Evolutionary conservation across 2,888 invertebrate species (phyloP).

Genomic region (Branchipolynoe longqiensis): DNA sequence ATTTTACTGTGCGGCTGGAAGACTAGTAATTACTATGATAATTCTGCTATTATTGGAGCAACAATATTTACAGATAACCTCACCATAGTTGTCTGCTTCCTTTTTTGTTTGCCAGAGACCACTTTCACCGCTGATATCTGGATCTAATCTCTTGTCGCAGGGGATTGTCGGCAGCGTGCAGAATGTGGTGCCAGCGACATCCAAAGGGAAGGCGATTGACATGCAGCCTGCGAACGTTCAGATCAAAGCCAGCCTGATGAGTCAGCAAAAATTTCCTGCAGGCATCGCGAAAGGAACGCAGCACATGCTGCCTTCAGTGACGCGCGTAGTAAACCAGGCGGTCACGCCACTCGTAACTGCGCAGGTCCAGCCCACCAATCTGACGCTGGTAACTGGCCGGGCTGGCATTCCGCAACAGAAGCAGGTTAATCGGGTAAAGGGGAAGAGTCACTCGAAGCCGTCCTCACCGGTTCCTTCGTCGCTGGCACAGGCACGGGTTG

Average conservation of each 20-base stretch:
- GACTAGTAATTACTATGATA: no score
- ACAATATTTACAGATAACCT: no score
- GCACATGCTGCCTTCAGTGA: slow-evolving; percentile 13
- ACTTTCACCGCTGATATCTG: no score
- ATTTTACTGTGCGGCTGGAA: no score
- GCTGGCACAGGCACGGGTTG: neutral
- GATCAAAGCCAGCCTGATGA: slow-evolving; percentile 34
- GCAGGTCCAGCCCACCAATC: slow-evolving; percentile 53
- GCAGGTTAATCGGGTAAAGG: slow-evolving; percentile 65
- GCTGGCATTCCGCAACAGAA: slow-evolving; percentile 43
- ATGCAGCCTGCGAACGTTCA: neutral
- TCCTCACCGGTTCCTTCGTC: slow-evolving; percentile 50
- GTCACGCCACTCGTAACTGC: slow-evolving; percentile 20
- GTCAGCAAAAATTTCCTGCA: neutral
- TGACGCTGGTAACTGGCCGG: neutral
- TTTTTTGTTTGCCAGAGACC: no score
- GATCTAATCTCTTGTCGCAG: no score
- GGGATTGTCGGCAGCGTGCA: slow-evolving; percentile 38
- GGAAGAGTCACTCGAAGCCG: slow-evolving; percentile 69
- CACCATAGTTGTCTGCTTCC: no score
- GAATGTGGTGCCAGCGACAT: slow-evolving; percentile 1
- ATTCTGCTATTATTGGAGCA: no score
- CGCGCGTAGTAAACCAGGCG: slow-evolving; percentile 19
- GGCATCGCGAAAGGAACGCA: neutral
- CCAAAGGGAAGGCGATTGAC: neutral